A percentile compares a stretch with the other conserved stretches of the same genome.
Evolutionary conservation across 2,797 vertebrate species (phyloP).

Genomic region (Cuniculus paca): DNA sequence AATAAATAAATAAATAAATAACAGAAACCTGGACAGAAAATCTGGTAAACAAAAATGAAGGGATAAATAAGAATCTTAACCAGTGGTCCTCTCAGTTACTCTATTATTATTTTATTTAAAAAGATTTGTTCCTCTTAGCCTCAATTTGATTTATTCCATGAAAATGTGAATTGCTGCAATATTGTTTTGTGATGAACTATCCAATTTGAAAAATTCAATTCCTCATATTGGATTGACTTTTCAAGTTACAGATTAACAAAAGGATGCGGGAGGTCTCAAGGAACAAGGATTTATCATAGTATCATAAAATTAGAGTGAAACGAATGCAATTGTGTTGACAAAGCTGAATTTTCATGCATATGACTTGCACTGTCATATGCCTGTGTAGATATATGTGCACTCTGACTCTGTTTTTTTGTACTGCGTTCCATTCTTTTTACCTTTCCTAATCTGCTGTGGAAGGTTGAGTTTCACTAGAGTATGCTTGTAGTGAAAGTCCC

Average conservation of each 20-base stretch:
- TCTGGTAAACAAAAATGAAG: not conserved
- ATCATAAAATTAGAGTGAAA: not conserved
- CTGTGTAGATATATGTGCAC: not conserved
- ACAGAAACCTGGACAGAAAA: not conserved
- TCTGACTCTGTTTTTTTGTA: not conserved
- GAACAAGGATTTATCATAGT: not conserved
- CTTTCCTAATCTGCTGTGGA: not conserved
- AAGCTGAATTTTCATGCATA: not conserved
- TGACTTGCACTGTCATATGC: not conserved
- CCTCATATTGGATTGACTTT: not conserved
- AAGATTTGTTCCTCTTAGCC: not conserved
- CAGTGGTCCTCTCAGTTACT: not conserved
- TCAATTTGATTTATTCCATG: not conserved
- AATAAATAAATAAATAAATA: not conserved
- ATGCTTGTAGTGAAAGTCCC: not conserved
- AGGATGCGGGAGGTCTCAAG: not conserved
- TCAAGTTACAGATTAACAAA: not conserved
- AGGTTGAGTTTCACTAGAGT: constrained; percentile 16
- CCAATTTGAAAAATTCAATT: not conserved
- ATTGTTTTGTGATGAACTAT: not conserved
- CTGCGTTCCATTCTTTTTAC: too few relatives aligned
- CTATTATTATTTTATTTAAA: not conserved
- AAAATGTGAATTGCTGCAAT: not conserved
- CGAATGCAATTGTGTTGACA: not conserved
- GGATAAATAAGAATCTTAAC: not conserved